Base-by-base conservation (phyloP, 2,113 vertebrate species). In the Alethe castanea region DNA sequence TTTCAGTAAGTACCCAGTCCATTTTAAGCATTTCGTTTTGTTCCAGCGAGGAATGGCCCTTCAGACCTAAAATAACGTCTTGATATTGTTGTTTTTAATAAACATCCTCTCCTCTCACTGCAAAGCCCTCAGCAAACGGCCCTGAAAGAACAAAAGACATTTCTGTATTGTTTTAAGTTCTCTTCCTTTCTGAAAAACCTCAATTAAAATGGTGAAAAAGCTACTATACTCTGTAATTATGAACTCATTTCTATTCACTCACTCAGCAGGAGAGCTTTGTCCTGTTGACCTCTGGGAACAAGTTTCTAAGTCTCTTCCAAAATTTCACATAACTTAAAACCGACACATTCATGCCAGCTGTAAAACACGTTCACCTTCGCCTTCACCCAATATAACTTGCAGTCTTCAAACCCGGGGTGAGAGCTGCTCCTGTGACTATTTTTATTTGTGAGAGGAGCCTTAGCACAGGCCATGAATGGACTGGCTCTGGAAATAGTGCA, bases 91-190 rank as follows among this genome's bases (percentile, higher is more conserved):
- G 83, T 92, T 84, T 74, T 36, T 64, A 86, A 94, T 93, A 95
- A 96, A 94, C 94, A 97, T 96, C 96, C 96, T 96, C 87, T 94
- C 80, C 57, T 81, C 91, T 91, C 81, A 44, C 91, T 76, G 80
- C 78, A 80, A 85, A 92, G 38, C 64, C 48, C 48, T 78, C 90
- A 62, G 57, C 67, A 85, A 82, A 82, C 47, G 85, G 56, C 87
- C 71, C 81, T 86, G 84, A 67, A 90, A 88, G 90, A 96, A 97
- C 96, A 97, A 97, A 97, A 93, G 94, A 52, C 74, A 61, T 93
- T 96, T 94, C 95, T 96, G 81, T 38, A 94, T 96, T 97, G 94
- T 97, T 95, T 95, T 87, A 86, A 96, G 79, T 64, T 47, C 93
- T 96, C 85, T 95, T 96, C 95, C 93, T 96, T 60, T 96, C 87